These are phyloP conservation scores for Sinocyclocheilus grahami DNA, from an alignment of 2,113 vertebrate genomes.

Conservation along the genomic window DNA sequence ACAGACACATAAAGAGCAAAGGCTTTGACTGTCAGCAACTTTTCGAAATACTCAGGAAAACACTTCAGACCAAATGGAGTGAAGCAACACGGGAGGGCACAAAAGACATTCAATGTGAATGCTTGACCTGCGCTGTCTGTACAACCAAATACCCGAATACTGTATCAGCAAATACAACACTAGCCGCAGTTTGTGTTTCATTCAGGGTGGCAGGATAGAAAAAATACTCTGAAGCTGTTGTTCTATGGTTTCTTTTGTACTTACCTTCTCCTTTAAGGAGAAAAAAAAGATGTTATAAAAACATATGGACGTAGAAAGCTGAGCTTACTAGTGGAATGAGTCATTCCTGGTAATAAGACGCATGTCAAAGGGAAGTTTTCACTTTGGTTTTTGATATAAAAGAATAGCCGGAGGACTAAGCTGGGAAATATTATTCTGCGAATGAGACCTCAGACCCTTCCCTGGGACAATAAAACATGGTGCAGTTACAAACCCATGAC, in stretches of 20 bases:
- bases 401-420: constrained; percentile 36
- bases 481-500: constrained; percentile 60
- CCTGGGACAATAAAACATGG: constrained; percentile 63
- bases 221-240: constrained; percentile 67
- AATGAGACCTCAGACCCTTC: constrained; percentile 54
- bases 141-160: constrained; percentile 59
- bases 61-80: constrained; percentile 25
- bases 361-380: constrained; percentile 67
- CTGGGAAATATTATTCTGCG: constrained; percentile 15
- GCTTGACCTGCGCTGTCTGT: constrained; percentile 42
- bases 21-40: constrained; percentile 16
- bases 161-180: constrained; percentile 64
- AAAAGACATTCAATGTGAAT: background rate
- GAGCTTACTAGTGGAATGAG: constrained; percentile 62
- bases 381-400: constrained; percentile 64
- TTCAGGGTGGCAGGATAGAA: constrained; percentile 56
- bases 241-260: constrained; percentile 62
- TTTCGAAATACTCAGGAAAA: constrained; percentile 33
- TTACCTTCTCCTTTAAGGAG: constrained; percentile 53
- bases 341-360: constrained; percentile 67
- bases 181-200: constrained; percentile 62
- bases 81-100: constrained; percentile 15
- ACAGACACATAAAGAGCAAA: constrained; percentile 43
- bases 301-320: constrained; percentile 63
- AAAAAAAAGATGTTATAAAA: constrained; percentile 65